Evolutionary conservation across 1,140 invertebrate species (phyloP).

Genomic region (Zaprionus davidi): DNA sequence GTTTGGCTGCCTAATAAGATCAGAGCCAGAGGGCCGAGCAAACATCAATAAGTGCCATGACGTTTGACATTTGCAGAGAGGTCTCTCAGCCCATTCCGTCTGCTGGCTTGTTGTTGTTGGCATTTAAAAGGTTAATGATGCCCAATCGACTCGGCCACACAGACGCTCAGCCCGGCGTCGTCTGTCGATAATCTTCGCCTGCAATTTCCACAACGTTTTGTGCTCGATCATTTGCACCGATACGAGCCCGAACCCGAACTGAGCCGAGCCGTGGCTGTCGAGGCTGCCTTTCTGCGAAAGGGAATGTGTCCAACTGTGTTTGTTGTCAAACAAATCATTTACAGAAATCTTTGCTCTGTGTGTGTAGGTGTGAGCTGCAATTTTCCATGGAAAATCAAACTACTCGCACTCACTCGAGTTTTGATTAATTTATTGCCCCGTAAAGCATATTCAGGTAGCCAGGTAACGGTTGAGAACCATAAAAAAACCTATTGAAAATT

Average conservation of each 20-base stretch:
- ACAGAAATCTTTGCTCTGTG: slow-evolving; percentile 51
- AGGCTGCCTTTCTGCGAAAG: slow-evolving; percentile 64
- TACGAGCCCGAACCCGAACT: slow-evolving; percentile 3
- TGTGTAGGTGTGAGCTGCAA: slow-evolving; percentile 68
- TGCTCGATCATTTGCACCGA: slow-evolving; percentile 50
- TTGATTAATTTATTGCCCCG: slow-evolving; percentile 53
- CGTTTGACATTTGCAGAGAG: slow-evolving; percentile 62
- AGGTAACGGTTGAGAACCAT: slow-evolving; percentile 30
- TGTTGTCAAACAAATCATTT: slow-evolving; percentile 77
- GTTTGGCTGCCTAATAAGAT: slow-evolving; percentile 66
- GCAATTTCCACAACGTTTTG: slow-evolving; percentile 52
- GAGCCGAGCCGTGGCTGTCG: neutral
- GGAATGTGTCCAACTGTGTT: slow-evolving; percentile 56
- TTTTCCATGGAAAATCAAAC: slow-evolving; percentile 63
- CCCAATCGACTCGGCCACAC: slow-evolving; percentile 67
- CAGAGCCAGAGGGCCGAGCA: slow-evolving; percentile 43
- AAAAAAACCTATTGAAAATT: slow-evolving; percentile 27
- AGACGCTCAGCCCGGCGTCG: slow-evolving; percentile 36
- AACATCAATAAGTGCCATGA: slow-evolving; percentile 72
- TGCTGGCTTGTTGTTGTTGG: slow-evolving; percentile 36
- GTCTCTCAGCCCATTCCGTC: slow-evolving; percentile 10
- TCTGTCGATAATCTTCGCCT: slow-evolving; percentile 52
- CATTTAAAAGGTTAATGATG: slow-evolving; percentile 66
- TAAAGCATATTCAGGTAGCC: slow-evolving; percentile 7
- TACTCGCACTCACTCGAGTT: slow-evolving; percentile 37